Conservation (phyloP, 2,113 vertebrate species). For the Xerus inauris region DNA sequence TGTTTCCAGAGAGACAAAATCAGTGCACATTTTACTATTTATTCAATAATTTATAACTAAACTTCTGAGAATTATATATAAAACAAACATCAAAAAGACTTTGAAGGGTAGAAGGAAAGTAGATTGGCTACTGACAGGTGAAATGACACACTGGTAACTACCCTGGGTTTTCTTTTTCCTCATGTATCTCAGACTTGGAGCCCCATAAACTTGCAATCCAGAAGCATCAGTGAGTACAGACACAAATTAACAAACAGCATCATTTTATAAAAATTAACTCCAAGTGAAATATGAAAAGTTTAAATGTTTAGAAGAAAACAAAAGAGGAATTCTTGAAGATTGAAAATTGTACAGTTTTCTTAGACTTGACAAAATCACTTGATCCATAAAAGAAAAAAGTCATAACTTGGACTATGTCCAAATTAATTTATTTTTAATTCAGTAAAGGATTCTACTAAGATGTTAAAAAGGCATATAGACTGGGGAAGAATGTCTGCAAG, state of each 20-base stretch:
- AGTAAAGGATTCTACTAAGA: neutral
- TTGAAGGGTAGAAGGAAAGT: neutral
- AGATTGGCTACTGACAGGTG: too few relatives aligned
- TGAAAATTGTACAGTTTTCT: neutral
- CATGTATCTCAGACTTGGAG: neutral
- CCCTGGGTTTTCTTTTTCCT: neutral
- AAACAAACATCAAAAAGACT: neutral
- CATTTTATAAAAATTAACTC: neutral
- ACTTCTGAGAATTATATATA: neutral
- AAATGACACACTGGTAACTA: neutral
- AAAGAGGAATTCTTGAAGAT: neutral
- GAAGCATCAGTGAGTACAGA: neutral
- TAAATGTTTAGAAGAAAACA: neutral
- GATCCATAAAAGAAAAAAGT: neutral
- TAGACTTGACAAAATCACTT: neutral
- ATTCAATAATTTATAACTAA: neutral
- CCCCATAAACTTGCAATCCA: neutral
- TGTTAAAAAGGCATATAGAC: neutral
- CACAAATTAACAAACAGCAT: neutral
- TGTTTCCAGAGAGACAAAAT: neutral
- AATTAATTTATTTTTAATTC: neutral
- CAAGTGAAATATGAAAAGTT: neutral
- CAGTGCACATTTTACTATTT: neutral
- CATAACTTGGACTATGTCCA: neutral
- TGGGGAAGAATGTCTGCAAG: neutral